These are phyloP conservation scores for Amphiprion percula DNA, from an alignment of 2,113 vertebrate species.

Conservation along the genomic window DNA sequence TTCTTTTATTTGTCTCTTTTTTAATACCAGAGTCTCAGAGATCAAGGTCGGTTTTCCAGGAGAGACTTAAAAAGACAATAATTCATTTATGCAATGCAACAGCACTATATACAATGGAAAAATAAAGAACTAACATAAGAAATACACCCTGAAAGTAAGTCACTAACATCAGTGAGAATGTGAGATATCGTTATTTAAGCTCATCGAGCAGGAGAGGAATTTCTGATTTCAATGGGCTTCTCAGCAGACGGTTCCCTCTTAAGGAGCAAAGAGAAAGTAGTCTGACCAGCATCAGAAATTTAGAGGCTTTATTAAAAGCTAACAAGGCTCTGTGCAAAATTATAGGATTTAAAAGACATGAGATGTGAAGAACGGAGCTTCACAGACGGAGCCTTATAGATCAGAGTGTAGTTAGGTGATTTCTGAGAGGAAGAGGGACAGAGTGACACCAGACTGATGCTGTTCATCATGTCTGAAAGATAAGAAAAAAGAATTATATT, in stretches of 20 bases:
- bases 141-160: neutral
- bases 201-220: conserved; percentile 4
- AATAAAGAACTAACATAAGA: neutral
- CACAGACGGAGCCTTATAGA: neutral
- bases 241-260: neutral
- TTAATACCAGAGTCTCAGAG: neutral
- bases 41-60: conserved; percentile 8
- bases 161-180: conserved; percentile 10
- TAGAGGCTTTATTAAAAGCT: conserved; percentile 6
- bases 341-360: conserved; percentile 6
- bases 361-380: conserved; percentile 6
- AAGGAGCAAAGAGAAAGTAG: conserved; percentile 16
- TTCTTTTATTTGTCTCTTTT: neutral
- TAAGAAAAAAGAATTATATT: neutral
- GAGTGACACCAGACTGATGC: neutral
- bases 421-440: neutral
- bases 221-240: conserved; percentile 29
- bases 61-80: neutral
- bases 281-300: neutral
- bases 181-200: conserved; percentile 10
- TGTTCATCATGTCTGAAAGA: neutral
- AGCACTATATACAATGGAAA: neutral
- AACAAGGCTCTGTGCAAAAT: conserved; percentile 17
- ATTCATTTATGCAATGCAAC: neutral
- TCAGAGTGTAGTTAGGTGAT: neutral